Base-by-base conservation (phyloP, 1,140 invertebrate genomes). In the Drosophila kepulauana region DNA sequence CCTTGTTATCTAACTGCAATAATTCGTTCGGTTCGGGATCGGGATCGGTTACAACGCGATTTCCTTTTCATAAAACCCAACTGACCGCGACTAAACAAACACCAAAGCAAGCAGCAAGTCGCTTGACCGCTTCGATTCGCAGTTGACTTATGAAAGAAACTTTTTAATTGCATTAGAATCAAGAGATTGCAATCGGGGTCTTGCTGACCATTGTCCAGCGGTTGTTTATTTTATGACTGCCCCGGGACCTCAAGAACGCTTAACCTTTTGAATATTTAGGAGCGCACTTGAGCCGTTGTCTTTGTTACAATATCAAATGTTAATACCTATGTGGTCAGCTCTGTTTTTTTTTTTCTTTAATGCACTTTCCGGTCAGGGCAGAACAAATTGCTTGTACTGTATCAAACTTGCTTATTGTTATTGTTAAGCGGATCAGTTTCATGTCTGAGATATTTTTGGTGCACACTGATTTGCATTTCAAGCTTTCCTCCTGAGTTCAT, bases 81-180 rank as follows among this genome's bases (percentile, higher is more conserved):
- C 85, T 89, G 85, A 88, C 81, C 85, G 85, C 85, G 68, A 88
- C 85, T 88, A 88, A 88, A 73, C 85, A 88, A 88, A 88, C 85
- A 88, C 58, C 49, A 20, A 63, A 81, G 73, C 79, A 69, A 25
- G 20, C 20, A 25, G 35, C 35, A 38, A 38, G 35, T 38, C 35
- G 76, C 72, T 75, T 64, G 49, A 38, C 28, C 58, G 49, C 71
- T 76, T 76, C 68, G 79, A 88, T 88, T 78, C 80, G 78, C 85
- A 75, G 80, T 87, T 88, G 84, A 88, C 84, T 88, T 88, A 77
- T 72, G 57, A 38, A 25, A 16, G 35, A 77, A 68, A 61, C 16
- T 61, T 88, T 88, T 89, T 88, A 88, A 88, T 88, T 88, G 85
- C 85, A 88, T 89, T 85, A 85, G 73, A 88, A 72, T 73, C 54